Base-by-base conservation (phyloP, 2,113 vertebrate species). In the Myanophis thanlyinensis region DNA sequence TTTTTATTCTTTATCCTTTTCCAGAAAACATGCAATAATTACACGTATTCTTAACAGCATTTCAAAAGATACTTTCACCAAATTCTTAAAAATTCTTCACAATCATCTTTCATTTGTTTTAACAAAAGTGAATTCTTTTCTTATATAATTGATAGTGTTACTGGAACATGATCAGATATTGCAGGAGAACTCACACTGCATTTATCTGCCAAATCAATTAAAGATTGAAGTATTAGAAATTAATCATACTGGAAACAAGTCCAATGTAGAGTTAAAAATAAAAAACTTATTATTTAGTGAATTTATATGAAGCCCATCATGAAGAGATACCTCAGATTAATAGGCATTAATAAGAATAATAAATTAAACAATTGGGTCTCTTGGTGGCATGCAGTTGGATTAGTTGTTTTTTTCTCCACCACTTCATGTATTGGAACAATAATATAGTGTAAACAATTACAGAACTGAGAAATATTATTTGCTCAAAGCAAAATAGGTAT, bases 401-500 rank as follows among this genome's bases (percentile, higher is more conserved):
- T 85, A 44, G 67, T 25, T 20, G 59, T 56, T 89, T 5, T 35
- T 23, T 85, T 25, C 46, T 52, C 46, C 11, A 56, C 84, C 46
- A 91, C 10, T 23, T 59, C 20, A 13, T 40, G 44, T 25, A 46
- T 91, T 15, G 88, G 80, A 90, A 91, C 51, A 88, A 90, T 2
- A 88, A 90, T 2, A 85, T 44, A 92, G 48, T 54, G 88, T 62
- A 85, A 86, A 35, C 35, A 48, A 91, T 0, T 94, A 88, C 89
- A 73, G 62, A 51, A n/a, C 11, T 44, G 46, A 40, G 89, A 80
- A 93, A 92, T 95, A 94, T 87, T 93, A 93, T 89, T 89, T 56
- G 85, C 93, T 92, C 73, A 90, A 94, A 97, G 91, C 35, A 3
- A 89, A 11, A 86, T 53, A 95, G 85, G 84, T 59, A 88, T 80